Base-by-base conservation (phyloP, 2,888 invertebrate species). In the Pogonocherus hispidulus region DNA sequence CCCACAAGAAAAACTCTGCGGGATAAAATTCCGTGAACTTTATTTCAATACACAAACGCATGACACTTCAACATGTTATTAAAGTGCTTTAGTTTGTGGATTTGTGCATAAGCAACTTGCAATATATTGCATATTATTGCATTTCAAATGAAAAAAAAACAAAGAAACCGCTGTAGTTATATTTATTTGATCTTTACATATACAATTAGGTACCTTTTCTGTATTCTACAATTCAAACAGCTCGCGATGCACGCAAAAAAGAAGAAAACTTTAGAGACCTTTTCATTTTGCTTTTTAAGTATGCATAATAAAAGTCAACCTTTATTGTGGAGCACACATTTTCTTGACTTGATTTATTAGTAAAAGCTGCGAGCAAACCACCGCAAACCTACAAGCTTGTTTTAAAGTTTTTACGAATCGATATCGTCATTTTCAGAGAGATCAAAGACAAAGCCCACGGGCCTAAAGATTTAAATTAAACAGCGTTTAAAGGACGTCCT, bases 391-490 rank as follows among this genome's bases (percentile, higher is more conserved):
- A 9, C 32, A 5, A 32, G 11, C 32, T 41, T 41, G 8, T 18
- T 27, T 18, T 32, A 52, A 14, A 8, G 2, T 0, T 16, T 18
- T 14, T 52, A 16, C 16, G 22, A 14, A 18, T 52, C 52, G 32
- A 32, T 4, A 8, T 8, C 32, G 52, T 16, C 32, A 52, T 32
- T 52, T 52, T 27, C 9, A 52, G 23, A 16, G 18, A 32, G 18
- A 35, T 32, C 52, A 19, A 32, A 16, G 32, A 14, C 41, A 9
- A 37, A 37, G 23, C 16, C 16, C 8, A 51, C 51, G 16, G 32
- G 52, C 9, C 18, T 16, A 11, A 52, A 32, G 32, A 52, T 35
- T 52, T 52, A 52, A 51, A 52, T 52, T 18, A 52, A 19, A 52
- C 32, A 14, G 18, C 16, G 11, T 52, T 32, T 52, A 18, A 52